These are phyloP conservation scores for Hippoglossus stenolepis DNA, from an alignment of 2,113 vertebrate genomes.

Conservation along the genomic window DNA sequence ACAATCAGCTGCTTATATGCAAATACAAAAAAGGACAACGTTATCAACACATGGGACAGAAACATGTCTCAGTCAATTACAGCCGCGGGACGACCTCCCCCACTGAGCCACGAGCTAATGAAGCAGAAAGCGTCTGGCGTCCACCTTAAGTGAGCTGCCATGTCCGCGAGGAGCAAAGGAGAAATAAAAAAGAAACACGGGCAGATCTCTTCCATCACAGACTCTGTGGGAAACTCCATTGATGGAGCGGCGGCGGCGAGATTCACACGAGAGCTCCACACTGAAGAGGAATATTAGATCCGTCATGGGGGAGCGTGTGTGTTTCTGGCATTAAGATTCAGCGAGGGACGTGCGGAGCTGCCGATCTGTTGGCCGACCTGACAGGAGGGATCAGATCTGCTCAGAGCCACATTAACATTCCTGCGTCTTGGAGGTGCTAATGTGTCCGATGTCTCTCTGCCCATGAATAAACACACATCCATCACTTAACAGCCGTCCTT, in stretches of 20 bases:
- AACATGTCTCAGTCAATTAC: constrained; percentile 19
- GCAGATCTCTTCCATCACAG: neutral
- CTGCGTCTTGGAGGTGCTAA: constrained; percentile 16
- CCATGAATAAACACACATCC: constrained; percentile 7
- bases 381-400: constrained; percentile 8
- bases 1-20: constrained; percentile 24
- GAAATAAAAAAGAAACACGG: neutral
- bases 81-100: constrained; percentile 8
- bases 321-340: constrained; percentile 34
- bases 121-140: neutral
- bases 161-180: constrained; percentile 5
- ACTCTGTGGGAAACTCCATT: neutral
- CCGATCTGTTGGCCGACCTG: constrained; percentile 1
- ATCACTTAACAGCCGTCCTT: neutral
- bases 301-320: neutral
- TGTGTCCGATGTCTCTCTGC: neutral
- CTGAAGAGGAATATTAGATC: neutral
- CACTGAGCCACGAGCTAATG: neutral
- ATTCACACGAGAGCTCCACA: too few relatives aligned
- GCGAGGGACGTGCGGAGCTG: neutral
- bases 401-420: constrained; percentile 16
- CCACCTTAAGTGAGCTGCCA: neutral
- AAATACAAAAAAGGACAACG: constrained; percentile 22
- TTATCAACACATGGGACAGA: neutral
- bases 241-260: neutral